A percentile compares a stretch with the other conserved stretches of the same genome.
These are phyloP conservation scores for Eilema caniola DNA, from an alignment of 2,888 invertebrate species.

Conservation along the genomic window DNA sequence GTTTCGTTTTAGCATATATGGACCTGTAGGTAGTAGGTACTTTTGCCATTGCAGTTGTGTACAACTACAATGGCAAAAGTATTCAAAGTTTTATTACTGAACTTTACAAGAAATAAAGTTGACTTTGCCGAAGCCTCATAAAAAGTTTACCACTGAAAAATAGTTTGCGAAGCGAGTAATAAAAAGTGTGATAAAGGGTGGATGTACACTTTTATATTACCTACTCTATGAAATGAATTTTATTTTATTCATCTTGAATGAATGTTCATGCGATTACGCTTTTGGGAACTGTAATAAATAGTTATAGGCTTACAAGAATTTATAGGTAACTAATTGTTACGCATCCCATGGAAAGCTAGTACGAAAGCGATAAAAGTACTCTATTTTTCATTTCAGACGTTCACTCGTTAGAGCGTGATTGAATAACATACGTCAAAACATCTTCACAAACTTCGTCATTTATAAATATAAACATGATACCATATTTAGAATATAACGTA, in stretches of 20 bases:
- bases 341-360: too few species aligned
- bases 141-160: background rate
- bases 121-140: background rate
- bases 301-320: too few species aligned
- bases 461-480: background rate
- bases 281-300: too few species aligned
- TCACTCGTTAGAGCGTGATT: too few species aligned
- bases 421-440: too few species aligned
- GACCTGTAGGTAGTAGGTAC: too few species aligned
- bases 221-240: background rate
- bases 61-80: background rate
- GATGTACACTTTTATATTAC: background rate
- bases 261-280: too few species aligned
- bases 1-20: background rate
- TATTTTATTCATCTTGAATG: background rate
- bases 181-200: background rate
- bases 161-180: background rate
- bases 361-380: too few species aligned
- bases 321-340: too few species aligned
- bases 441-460: too few species aligned
- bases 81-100: slow-evolving; percentile 3
- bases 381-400: too few species aligned
- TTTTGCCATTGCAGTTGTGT: too few species aligned
- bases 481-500: background rate
- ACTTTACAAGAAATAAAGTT: background rate